Evolutionary conservation across 2,113 vertebrate species (phyloP).

Genomic region (Nyctereutes procyonoides): DNA sequence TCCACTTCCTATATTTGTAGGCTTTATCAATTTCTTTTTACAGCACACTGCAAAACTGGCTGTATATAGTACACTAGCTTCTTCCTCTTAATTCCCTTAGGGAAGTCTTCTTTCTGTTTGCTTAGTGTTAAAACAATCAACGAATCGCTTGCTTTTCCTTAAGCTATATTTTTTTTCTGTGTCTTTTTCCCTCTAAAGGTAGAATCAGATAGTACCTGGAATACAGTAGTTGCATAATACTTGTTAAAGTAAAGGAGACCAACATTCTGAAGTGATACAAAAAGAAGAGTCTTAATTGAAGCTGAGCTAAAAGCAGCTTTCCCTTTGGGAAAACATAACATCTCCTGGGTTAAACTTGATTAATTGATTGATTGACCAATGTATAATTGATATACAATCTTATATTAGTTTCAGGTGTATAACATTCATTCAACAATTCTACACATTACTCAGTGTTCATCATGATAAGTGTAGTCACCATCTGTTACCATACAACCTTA

Average conservation of each 20-base stretch:
- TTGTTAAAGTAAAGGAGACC: slow-evolving; percentile 18
- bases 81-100: background rate
- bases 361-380: background rate
- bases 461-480: background rate
- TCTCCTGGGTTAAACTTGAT: background rate
- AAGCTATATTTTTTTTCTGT: background rate
- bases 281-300: background rate
- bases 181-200: background rate
- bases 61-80: background rate
- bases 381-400: background rate
- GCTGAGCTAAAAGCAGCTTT: background rate
- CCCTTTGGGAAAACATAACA: background rate
- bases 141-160: background rate
- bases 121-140: background rate
- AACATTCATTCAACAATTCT: background rate
- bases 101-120: background rate
- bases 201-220: background rate
- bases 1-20: background rate
- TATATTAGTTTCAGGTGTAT: background rate
- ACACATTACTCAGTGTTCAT: background rate
- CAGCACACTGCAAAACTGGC: background rate
- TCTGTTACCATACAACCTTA: background rate
- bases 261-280: background rate
- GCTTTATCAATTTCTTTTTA: background rate
- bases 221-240: background rate